Evolutionary conservation across 1,140 invertebrate genomes (phyloP), one percentile per base, ranked within the genome.

Genomic region (Drosophila prosaltans): DNA sequence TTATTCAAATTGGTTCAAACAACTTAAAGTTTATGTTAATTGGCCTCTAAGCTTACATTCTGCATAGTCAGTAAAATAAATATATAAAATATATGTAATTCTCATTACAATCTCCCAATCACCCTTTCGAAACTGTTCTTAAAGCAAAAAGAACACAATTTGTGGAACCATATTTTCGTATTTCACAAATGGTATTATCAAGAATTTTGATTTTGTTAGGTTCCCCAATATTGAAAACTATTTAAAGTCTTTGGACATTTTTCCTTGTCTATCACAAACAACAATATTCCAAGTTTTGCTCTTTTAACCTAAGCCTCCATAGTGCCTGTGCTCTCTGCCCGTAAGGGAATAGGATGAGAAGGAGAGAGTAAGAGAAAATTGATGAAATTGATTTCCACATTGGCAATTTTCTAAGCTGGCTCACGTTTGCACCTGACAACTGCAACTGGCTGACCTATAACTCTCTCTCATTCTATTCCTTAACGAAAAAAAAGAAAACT

Each of bases 361-460:
- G 6, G 6, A 36, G 6, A 36, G 6, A 16, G 7, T 7, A 7
- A 21, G 21, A 59, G 65, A 80, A 83, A 86, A 82, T 83, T 88
- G 80, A 80, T 83, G 72, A 85, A 85, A 85, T 85, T 86, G 82
- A 85, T 85, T 85, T 85, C 58, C 69, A 81, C 82, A 86, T 88
- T 85, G 80, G 76, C 81, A 88, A 88, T 86, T 88, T 86, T 80
- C 69, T 80, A 72, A 79, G 54, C 68, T 74, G 67, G 43, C 70
- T 71, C 66, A 82, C 69, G 54, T 73, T 76, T 78, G 64, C 72
- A 83, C 59, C 75, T 83, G 80, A 79, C 80, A 80, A 69, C 72
- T 85, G 80, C 79, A 85, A 75, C 65, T 81, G 69, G 48, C 75
- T 86, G 81, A 86, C 82, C 81, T 78, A 70, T 70, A 59, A 75